Percentiles rank a stretch among this genome's conserved stretches.
These are phyloP conservation scores for Tipula lateralis DNA, from an alignment of 2,888 invertebrate genomes.

Conservation along the genomic window DNA sequence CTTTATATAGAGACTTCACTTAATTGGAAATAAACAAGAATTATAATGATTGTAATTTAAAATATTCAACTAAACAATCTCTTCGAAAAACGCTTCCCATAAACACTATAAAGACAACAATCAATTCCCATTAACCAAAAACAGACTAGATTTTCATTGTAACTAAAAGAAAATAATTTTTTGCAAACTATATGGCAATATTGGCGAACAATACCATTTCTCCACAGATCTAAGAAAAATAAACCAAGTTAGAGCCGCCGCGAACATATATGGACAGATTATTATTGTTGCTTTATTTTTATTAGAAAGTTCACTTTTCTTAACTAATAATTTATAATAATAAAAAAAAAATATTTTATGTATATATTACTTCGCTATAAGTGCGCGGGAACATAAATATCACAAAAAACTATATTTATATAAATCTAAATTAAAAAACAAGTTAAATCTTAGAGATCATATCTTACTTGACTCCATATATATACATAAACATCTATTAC, in stretches of 20 bases:
- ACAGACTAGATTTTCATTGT: neutral
- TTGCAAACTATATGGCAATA: neutral
- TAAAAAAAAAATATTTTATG: neutral
- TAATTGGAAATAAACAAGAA: too few species aligned
- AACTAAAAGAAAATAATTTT: neutral
- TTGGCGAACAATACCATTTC: slow-evolving; percentile 6
- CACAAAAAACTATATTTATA: neutral
- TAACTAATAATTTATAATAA: neutral
- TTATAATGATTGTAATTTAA: too few species aligned
- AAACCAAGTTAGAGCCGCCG: neutral
- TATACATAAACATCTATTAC: neutral
- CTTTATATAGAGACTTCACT: too few species aligned
- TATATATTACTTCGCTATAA: neutral
- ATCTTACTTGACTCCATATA: neutral
- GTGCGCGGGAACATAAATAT: slow-evolving; percentile 11
- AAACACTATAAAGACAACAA: neutral
- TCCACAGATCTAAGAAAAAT: neutral
- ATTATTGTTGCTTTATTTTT: neutral
- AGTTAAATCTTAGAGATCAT: neutral
- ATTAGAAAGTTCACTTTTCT: neutral
- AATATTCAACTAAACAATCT: neutral
- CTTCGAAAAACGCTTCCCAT: neutral
- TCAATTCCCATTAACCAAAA: neutral
- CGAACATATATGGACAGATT: slow-evolving; percentile 3
- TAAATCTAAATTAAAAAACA: slow-evolving; percentile 7